Evolutionary conservation across 2,797 vertebrate genomes (phyloP).

Genomic region (Todus mexicanus): DNA sequence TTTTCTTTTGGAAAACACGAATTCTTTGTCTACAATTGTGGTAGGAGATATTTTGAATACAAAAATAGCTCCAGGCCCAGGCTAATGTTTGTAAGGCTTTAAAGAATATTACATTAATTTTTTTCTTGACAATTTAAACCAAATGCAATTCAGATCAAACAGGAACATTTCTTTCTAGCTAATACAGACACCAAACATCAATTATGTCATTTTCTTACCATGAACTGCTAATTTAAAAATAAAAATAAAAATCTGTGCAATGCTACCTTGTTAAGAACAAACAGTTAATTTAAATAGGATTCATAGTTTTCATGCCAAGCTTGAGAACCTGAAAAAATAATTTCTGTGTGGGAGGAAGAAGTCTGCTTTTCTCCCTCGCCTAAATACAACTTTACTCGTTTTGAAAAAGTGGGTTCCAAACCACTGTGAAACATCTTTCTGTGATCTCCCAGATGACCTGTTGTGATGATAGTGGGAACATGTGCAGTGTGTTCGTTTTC

Average conservation of each 20-base stretch:
- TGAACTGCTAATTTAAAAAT: neutral
- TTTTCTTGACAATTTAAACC: neutral
- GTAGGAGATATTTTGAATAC: neutral
- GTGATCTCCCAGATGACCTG: neutral
- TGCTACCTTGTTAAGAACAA: neutral
- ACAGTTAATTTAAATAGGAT: neutral
- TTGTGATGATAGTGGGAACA: fast-evolving
- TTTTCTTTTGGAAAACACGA: neutral
- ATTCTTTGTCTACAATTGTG: neutral
- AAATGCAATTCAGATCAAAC: neutral
- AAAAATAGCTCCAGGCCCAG: neutral
- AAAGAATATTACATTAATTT: neutral
- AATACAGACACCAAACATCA: neutral
- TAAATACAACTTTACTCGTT: neutral
- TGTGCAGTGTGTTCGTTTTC: fast-evolving
- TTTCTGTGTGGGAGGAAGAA: neutral
- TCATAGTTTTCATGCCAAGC: neutral
- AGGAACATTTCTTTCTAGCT: neutral
- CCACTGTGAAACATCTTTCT: neutral
- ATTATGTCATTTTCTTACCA: neutral
- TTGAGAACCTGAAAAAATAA: neutral
- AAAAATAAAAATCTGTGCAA: neutral
- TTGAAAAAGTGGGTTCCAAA: neutral
- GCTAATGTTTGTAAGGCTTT: neutral
- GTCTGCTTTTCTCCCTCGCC: neutral